Evolutionary conservation across 1,140 invertebrate species (phyloP).

Genomic region (Zaprionus nigranus): DNA sequence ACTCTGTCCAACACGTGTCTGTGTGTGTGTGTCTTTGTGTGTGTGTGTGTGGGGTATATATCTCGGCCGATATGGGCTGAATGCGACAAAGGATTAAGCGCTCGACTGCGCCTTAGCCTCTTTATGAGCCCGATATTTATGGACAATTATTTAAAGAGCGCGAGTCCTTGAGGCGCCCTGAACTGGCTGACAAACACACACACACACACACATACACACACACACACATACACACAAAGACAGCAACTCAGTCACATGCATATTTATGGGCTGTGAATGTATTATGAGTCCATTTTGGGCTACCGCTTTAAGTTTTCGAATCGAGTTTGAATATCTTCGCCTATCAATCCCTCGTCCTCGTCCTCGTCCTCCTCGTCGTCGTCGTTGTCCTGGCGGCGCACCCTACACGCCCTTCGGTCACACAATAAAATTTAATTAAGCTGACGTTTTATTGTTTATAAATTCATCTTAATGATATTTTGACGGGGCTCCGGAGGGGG

Average conservation of each 20-base stretch:
- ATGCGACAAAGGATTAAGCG: slow-evolving; percentile 75
- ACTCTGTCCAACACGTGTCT: slow-evolving; percentile 55
- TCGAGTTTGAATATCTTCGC: not conserved
- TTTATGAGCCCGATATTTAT: slow-evolving; percentile 71
- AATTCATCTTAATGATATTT: slow-evolving; percentile 83
- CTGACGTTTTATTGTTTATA: slow-evolving; percentile 76
- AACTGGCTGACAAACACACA: not conserved
- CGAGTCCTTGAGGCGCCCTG: too few species aligned
- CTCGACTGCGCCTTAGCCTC: slow-evolving; percentile 51
- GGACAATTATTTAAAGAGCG: slow-evolving; percentile 73
- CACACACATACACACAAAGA: not conserved
- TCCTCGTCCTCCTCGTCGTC: not conserved
- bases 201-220: not conserved
- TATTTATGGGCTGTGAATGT: slow-evolving; percentile 62
- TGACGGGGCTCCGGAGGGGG: slow-evolving; percentile 18
- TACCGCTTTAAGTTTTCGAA: not conserved
- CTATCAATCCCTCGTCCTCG: not conserved
- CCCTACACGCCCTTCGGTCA: not conserved
- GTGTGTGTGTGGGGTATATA: slow-evolving; percentile 29
- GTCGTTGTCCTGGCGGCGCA: not conserved
- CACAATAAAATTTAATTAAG: slow-evolving; percentile 78
- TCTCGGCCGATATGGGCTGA: slow-evolving; percentile 48
- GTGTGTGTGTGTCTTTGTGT: slow-evolving; percentile 45
- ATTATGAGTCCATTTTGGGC: slow-evolving; percentile 32
- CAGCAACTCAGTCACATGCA: slow-evolving; percentile 14